Base-by-base conservation (phyloP, 2,888 invertebrate genomes). In the Automeris io region DNA sequence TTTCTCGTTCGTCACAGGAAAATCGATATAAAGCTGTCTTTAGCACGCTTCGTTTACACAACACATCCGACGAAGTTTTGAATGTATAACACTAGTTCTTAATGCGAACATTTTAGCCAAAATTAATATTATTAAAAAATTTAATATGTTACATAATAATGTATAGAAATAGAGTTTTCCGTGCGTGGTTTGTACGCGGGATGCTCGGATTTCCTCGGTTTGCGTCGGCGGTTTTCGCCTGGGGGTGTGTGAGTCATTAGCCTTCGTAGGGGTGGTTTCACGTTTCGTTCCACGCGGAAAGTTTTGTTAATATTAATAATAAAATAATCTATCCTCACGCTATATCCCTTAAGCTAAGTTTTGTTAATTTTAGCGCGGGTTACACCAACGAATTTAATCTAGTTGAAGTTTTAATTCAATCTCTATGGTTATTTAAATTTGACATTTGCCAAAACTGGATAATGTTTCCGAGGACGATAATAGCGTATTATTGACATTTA, bases 241-340 rank as follows among this genome's bases (percentile, higher is more conserved):
- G 56, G 68, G 73, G 80, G 70, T 70, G 69, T 43, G 70, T 83
- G 82, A 85, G 73, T 83, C 85, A 85, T 76, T 76, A 69, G 57
- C 70, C 69, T 60, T 53, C 36, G 41, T 50, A 67, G 72, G 85
- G 83, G 78, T 77, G 67, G 63, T 21, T 65, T 65, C 66, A 56
- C 75, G 82, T 75, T 85, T 54, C 79, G 59, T 76, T 81, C 25
- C 18, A 73, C 71, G 62, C 41, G 36, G 26, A 11, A 34, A 13
- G 36, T 40, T 33, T 18, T 33, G 6, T 6, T 1, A 29, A n/a
- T 16, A 5, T 29, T 11, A 2, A 29, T 5, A 3, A n/a, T n/a
- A n/a, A n/a, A n/a, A n/a, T n/a, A n/a, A n/a, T n/a, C n/a, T n/a
- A n/a, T n/a, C n/a, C n/a, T n/a, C n/a, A n/a, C n/a, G n/a, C n/a